Evolutionary conservation across 2,797 vertebrate species (phyloP).

Genomic region (Hephaestus fuliginosus): DNA sequence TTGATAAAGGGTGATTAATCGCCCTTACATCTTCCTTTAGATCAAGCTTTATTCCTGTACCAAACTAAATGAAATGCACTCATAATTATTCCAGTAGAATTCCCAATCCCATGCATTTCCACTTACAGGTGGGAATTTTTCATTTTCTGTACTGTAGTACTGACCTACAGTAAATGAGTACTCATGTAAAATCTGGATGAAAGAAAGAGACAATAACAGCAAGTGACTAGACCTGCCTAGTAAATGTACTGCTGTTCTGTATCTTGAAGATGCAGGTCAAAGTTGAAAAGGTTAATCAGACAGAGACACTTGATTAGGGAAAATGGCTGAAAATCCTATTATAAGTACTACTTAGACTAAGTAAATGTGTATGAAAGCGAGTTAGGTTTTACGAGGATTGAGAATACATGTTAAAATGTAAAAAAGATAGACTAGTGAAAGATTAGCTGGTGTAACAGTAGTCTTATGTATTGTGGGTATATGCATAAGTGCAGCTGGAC

Average conservation of each 20-base stretch:
- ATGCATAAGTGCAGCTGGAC: neutral
- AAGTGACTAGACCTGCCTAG: too few species aligned
- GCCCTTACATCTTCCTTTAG: slow-evolving; percentile 82
- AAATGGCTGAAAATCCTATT: neutral
- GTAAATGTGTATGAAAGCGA: neutral
- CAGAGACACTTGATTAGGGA: neutral
- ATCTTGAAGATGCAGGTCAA: too few species aligned
- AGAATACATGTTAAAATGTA: neutral
- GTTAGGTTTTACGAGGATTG: neutral
- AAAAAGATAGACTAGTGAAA: neutral
- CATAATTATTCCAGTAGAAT: slow-evolving; percentile 84
- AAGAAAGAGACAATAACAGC: too few species aligned
- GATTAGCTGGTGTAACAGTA: neutral
- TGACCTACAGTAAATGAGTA: too few species aligned
- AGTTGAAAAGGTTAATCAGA: too few species aligned
- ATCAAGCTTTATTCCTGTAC: slow-evolving; percentile 64
- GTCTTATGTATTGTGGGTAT: neutral
- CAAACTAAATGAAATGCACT: slow-evolving; percentile 84
- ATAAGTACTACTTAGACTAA: neutral
- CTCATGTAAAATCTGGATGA: too few species aligned
- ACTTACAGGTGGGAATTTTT: slow-evolving; percentile 44
- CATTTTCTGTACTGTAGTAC: slow-evolving; percentile 34
- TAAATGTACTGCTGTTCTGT: too few species aligned
- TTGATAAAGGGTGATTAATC: slow-evolving; percentile 88
- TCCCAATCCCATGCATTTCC: slow-evolving; percentile 63